Evolutionary conservation across 1,140 invertebrate species (phyloP).

Genomic region (Acyrthosiphon pisum): DNA sequence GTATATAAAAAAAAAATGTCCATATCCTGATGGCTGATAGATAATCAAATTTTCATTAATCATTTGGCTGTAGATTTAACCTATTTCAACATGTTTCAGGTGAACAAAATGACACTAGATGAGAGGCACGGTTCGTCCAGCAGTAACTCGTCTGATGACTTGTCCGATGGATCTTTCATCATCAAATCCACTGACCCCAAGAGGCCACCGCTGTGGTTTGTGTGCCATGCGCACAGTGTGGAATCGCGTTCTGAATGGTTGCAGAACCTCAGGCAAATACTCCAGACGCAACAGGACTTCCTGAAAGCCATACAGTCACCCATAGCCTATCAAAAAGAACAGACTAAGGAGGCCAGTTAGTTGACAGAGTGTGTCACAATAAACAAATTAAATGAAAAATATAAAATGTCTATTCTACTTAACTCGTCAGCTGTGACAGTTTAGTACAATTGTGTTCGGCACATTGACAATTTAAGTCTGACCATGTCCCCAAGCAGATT

Average conservation of each 20-base stretch:
- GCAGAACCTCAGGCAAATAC: constrained; percentile 79
- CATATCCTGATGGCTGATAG: neutral
- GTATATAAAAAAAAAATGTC: too few relatives aligned
- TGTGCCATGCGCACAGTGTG: constrained; percentile 74
- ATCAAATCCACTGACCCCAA: constrained; percentile 83
- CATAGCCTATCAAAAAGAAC: constrained; percentile 88
- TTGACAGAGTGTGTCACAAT: neutral
- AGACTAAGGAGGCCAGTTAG: constrained; percentile 63
- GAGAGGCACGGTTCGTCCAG: constrained; percentile 68
- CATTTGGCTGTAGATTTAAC: neutral
- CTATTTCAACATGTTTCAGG: constrained; percentile 67
- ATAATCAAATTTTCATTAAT: neutral
- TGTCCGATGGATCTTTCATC: constrained; percentile 73
- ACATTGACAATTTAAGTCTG: constrained; percentile 53
- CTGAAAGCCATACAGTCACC: constrained; percentile 90
- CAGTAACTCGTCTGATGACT: constrained; percentile 39
- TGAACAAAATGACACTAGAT: constrained; percentile 92
- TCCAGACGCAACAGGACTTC: constrained; percentile 91
- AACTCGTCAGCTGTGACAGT: neutral
- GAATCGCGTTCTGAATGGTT: constrained; percentile 82
- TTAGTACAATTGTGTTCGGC: neutral
- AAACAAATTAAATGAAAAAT: neutral
- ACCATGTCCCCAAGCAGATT: constrained; percentile 26
- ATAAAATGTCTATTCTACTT: neutral
- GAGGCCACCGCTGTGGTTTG: constrained; percentile 75